Evolutionary conservation across 2,888 invertebrate genomes (phyloP).

Genomic region (Chalcosyrphus nemorum): DNA sequence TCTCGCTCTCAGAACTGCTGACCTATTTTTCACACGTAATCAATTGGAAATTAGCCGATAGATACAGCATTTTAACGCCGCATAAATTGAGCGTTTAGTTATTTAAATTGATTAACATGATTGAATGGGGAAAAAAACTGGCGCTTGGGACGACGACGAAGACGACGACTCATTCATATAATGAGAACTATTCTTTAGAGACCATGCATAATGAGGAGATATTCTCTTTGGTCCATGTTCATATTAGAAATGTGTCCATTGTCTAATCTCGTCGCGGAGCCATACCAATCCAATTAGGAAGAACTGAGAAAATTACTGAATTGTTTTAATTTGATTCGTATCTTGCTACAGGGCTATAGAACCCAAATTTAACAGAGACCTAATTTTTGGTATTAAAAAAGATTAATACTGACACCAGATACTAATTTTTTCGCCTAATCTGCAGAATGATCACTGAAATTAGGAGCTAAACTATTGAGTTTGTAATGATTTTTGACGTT

Average conservation of each 20-base stretch:
- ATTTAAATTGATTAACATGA: constrained; percentile 30
- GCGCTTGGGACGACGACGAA: not conserved
- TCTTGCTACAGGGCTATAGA: too few relatives aligned
- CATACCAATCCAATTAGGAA: too few relatives aligned
- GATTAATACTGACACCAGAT: too few relatives aligned
- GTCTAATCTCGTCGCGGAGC: too few relatives aligned
- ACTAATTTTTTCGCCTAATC: too few relatives aligned
- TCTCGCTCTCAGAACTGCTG: constrained; percentile 25
- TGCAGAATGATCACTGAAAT: too few relatives aligned
- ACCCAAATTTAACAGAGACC: too few relatives aligned
- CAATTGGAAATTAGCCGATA: constrained; percentile 38
- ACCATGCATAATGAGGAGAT: not conserved
- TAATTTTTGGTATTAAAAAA: too few relatives aligned
- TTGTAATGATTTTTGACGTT: too few relatives aligned
- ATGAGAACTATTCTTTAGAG: not conserved
- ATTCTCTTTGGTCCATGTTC: not conserved
- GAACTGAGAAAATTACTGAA: too few relatives aligned
- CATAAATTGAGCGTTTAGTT: constrained; percentile 45
- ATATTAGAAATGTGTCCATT: not conserved
- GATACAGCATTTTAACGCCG: constrained; percentile 34
- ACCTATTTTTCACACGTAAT: constrained; percentile 58
- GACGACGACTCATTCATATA: not conserved
- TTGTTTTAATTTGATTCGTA: too few relatives aligned
- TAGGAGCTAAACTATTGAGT: too few relatives aligned
- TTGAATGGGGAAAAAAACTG: not conserved